A percentile compares a stretch with the other conserved stretches of the same genome.
Evolutionary conservation across 2,888 invertebrate genomes (phyloP).

Genomic region (Willowsia nigromaculata): DNA sequence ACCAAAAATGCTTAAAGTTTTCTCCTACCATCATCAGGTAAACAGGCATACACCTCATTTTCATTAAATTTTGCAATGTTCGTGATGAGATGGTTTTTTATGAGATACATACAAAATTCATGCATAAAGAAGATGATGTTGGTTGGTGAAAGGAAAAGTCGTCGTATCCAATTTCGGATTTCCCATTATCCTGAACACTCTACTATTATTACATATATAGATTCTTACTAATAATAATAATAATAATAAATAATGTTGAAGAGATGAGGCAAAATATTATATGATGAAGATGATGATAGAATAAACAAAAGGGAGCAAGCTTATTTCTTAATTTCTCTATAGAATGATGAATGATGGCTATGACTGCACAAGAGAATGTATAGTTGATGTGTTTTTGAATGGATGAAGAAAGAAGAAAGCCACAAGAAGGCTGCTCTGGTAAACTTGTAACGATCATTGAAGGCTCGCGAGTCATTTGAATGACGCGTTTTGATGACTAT

Average conservation of each 20-base stretch:
- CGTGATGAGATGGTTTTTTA: background rate
- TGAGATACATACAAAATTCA: background rate
- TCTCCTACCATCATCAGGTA: background rate
- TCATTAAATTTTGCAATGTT: background rate
- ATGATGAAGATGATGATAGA: background rate
- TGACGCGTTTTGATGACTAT: too few relatives aligned
- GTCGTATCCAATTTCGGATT: too few relatives aligned
- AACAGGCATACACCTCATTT: background rate
- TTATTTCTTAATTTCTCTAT: slow-evolving; percentile 17
- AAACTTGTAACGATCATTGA: too few relatives aligned
- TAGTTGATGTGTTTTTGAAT: too few relatives aligned
- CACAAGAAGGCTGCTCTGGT: too few relatives aligned
- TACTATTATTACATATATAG: background rate
- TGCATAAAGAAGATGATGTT: background rate
- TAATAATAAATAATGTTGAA: too few relatives aligned
- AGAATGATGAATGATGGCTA: too few relatives aligned
- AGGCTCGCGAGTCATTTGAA: too few relatives aligned
- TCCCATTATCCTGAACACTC: background rate
- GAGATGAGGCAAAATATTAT: background rate
- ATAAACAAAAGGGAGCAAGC: slow-evolving; percentile 11
- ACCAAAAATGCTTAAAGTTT: background rate
- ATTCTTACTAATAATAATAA: background rate
- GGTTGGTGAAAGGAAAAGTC: background rate
- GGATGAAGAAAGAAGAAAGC: too few relatives aligned
- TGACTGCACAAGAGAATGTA: too few relatives aligned